These are phyloP conservation scores for Meiosimyza platycephala DNA, from an alignment of 2,888 invertebrate genomes.

Conservation along the genomic window DNA sequence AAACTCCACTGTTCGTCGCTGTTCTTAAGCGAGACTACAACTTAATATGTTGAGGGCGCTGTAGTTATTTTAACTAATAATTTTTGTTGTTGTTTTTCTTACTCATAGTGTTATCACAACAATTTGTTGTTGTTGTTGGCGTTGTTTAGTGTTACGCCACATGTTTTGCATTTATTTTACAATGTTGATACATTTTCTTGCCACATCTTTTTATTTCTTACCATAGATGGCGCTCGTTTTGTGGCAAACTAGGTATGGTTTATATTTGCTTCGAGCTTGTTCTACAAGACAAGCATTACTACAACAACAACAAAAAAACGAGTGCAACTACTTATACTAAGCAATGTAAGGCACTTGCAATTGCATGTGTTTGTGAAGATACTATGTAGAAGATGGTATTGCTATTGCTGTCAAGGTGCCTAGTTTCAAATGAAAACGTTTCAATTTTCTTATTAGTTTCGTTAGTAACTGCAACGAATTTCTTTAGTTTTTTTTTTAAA, in stretches of 20 bases:
- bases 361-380: too few species aligned
- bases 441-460: background rate
- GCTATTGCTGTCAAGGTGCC: background rate
- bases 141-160: slow-evolving; percentile 24
- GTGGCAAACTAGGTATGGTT: background rate
- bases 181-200: slow-evolving; percentile 3
- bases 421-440: background rate
- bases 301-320: slow-evolving; percentile 14
- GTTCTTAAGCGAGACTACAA: background rate
- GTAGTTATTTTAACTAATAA: slow-evolving; percentile 21
- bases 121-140: slow-evolving; percentile 1
- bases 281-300: slow-evolving; percentile 24
- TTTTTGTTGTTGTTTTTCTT: background rate
- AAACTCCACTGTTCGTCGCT: too few species aligned
- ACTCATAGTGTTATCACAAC: background rate
- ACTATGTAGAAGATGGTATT: too few species aligned
- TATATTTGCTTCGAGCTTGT: slow-evolving; percentile 17
- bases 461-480: too few species aligned
- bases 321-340: background rate
- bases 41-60: background rate
- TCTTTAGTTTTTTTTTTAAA: too few species aligned
- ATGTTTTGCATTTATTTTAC: slow-evolving; percentile 24
- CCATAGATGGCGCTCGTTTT: background rate
- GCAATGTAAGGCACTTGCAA: too few species aligned
- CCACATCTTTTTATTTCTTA: background rate